These are phyloP conservation scores for Polypedilum vanderplanki DNA, from an alignment of 1,140 invertebrate genomes.

Conservation along the genomic window DNA sequence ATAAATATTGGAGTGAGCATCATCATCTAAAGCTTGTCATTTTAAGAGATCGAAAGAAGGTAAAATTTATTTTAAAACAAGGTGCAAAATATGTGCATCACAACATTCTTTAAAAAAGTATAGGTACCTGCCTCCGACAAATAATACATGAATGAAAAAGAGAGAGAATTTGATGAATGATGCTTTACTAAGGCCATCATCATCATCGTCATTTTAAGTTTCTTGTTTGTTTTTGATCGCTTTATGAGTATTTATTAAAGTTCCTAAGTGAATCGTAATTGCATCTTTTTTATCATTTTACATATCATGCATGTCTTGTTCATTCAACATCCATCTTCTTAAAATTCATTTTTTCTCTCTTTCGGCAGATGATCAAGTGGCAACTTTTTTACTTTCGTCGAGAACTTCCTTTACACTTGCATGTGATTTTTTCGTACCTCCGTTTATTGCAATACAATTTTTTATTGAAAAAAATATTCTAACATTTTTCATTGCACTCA, in stretches of 20 bases:
- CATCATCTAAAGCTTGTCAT: background rate
- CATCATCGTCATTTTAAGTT: background rate
- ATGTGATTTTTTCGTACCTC: background rate
- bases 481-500: no score
- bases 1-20: background rate
- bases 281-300: background rate
- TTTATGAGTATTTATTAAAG: background rate
- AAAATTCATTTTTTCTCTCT: no score
- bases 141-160: no score
- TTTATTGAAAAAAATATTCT: no score
- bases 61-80: background rate
- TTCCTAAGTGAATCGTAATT: slow-evolving; percentile 1
- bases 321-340: no score
- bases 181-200: background rate
- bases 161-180: slow-evolving; percentile 11
- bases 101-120: background rate
- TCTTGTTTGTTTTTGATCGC: background rate
- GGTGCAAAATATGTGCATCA: background rate
- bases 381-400: background rate
- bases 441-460: no score
- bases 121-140: no score
- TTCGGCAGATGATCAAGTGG: background rate
- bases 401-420: background rate
- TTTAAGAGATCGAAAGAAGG: background rate
- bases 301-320: background rate